A percentile compares a stretch with the other conserved stretches of the same genome.
These are phyloP conservation scores for Idaea biselata DNA, from an alignment of 2,888 invertebrate species.

Conservation along the genomic window DNA sequence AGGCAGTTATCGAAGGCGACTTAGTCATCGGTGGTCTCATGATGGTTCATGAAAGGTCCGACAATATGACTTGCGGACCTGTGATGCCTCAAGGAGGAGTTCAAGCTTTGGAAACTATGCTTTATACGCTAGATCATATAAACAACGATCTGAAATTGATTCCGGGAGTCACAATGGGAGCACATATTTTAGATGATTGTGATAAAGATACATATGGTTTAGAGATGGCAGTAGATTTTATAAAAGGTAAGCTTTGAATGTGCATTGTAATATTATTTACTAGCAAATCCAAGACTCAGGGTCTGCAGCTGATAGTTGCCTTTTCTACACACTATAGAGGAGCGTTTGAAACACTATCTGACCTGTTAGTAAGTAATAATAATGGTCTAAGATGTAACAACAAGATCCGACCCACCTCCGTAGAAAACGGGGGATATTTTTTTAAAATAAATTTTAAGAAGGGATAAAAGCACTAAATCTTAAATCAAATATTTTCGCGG, in stretches of 20 bases:
- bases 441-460: no score
- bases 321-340: no score
- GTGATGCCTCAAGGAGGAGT: slow-evolving; percentile 96
- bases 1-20: slow-evolving; percentile 93
- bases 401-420: no score
- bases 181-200: slow-evolving; percentile 95
- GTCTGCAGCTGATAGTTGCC: no score
- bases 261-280: neutral
- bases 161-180: slow-evolving; percentile 90
- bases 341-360: no score
- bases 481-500: no score
- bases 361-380: no score
- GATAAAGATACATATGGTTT: slow-evolving; percentile 97
- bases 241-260: slow-evolving; percentile 87
- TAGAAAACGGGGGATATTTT: no score
- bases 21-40: slow-evolving; percentile 94
- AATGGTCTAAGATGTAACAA: no score
- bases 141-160: slow-evolving; percentile 84
- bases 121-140: slow-evolving; percentile 92
- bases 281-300: no score
- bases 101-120: slow-evolving; percentile 94
- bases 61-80: slow-evolving; percentile 92
- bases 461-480: no score
- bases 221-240: slow-evolving; percentile 97
- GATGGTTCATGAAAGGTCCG: slow-evolving; percentile 95